Percentiles rank a stretch among this genome's conserved stretches.
These are phyloP conservation scores for Arvicanthis niloticus DNA, from an alignment of 2,113 vertebrate genomes.

Conservation along the genomic window DNA sequence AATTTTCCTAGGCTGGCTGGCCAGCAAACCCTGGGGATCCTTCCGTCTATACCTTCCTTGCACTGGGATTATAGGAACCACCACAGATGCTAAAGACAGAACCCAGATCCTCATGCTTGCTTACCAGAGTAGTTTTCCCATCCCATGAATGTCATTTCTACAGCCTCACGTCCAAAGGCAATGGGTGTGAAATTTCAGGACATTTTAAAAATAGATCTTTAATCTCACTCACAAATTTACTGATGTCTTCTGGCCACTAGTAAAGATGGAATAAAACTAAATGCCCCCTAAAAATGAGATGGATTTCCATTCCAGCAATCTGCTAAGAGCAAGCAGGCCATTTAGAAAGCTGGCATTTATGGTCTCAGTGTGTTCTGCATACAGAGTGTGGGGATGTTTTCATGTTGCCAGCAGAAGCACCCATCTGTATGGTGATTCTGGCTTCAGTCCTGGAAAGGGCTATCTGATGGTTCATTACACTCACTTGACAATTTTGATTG, in stretches of 20 bases:
- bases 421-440: neutral
- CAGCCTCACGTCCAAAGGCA: neutral
- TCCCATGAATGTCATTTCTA: neutral
- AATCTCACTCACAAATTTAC: constrained; percentile 61
- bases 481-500: neutral
- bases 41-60: neutral
- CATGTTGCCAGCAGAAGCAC: neutral
- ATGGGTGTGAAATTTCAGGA: neutral
- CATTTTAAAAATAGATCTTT: constrained; percentile 29
- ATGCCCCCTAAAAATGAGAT: constrained; percentile 47
- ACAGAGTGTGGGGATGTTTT: neutral
- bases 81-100: neutral
- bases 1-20: neutral
- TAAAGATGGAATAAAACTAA: constrained; percentile 74
- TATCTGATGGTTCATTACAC: neutral
- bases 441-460: neutral
- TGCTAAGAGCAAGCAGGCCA: constrained; percentile 37
- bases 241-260: constrained; percentile 68
- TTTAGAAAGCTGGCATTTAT: constrained; percentile 70
- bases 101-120: neutral
- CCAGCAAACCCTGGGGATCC: neutral
- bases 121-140: neutral
- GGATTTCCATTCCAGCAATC: constrained; percentile 57
- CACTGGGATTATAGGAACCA: neutral
- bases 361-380: neutral